These are phyloP conservation scores for Ctenosaura bakeri DNA, from an alignment of 2,797 vertebrate species.

Conservation along the genomic window DNA sequence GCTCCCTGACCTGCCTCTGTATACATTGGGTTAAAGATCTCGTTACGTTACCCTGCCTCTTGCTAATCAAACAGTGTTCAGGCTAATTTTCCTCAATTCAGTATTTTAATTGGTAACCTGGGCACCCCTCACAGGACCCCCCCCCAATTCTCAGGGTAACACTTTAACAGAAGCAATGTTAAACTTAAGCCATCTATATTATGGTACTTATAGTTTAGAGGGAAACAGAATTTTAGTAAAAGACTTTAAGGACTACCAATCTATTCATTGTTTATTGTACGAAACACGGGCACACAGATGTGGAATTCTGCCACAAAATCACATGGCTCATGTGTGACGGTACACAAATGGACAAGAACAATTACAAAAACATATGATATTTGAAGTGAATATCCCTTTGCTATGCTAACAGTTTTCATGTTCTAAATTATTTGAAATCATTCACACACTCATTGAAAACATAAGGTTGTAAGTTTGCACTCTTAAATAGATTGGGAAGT, in stretches of 20 bases:
- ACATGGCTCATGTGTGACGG: neutral
- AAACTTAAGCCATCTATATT: neutral
- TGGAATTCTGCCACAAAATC: neutral
- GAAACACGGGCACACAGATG: neutral
- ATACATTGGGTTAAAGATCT: too few relatives aligned
- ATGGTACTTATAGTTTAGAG: neutral
- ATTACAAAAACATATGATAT: neutral
- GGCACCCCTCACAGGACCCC: too few relatives aligned
- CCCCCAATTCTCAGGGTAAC: too few relatives aligned
- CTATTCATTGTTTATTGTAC: slow-evolving; percentile 4
- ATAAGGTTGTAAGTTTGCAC: neutral
- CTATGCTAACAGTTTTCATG: neutral
- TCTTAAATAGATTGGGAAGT: neutral
- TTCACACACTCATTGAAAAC: neutral
- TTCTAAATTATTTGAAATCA: neutral
- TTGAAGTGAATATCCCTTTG: neutral
- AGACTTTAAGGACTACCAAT: neutral
- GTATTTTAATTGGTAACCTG: too few relatives aligned
- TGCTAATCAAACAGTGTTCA: too few relatives aligned
- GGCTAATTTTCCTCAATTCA: too few relatives aligned
- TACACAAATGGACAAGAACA: neutral
- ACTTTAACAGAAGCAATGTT: neutral
- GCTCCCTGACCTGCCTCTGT: too few relatives aligned
- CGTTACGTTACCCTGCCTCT: too few relatives aligned
- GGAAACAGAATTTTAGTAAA: neutral